Evolutionary conservation across 2,113 vertebrate species (phyloP).

Genomic region (Dipodomys stephensi): DNA sequence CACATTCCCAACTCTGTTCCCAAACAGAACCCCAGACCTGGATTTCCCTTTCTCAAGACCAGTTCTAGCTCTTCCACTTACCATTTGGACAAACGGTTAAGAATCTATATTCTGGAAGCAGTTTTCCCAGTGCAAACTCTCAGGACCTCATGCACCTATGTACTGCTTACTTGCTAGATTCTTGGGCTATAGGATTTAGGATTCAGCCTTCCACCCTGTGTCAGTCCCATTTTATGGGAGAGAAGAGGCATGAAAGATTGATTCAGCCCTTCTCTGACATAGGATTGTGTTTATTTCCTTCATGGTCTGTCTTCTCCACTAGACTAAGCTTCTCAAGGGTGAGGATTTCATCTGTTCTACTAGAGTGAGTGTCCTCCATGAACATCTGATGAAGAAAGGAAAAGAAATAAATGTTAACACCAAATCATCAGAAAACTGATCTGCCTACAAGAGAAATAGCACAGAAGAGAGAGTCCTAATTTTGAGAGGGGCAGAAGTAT

Average conservation of each 20-base stretch:
- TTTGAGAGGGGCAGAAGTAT: neutral
- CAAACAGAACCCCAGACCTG: neutral
- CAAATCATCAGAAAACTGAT: neutral
- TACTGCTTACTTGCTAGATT: neutral
- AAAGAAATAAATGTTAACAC: neutral
- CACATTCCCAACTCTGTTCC: neutral
- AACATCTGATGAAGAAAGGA: neutral
- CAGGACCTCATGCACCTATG: neutral
- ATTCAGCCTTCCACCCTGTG: neutral
- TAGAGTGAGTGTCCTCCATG: neutral
- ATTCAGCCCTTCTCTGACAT: neutral
- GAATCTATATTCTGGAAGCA: neutral
- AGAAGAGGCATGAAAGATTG: neutral
- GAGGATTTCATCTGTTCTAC: neutral
- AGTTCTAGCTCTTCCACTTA: neutral
- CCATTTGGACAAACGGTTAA: neutral
- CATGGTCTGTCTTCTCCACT: neutral
- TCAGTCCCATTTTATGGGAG: neutral
- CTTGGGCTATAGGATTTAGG: neutral
- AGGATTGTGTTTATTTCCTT: neutral
- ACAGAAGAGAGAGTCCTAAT: neutral
- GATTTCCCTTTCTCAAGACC: neutral
- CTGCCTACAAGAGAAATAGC: neutral
- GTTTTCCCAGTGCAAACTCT: neutral
- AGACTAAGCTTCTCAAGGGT: neutral